Conservation (phyloP, 2,113 vertebrate genomes). For the Acrocephalus kingi region DNA sequence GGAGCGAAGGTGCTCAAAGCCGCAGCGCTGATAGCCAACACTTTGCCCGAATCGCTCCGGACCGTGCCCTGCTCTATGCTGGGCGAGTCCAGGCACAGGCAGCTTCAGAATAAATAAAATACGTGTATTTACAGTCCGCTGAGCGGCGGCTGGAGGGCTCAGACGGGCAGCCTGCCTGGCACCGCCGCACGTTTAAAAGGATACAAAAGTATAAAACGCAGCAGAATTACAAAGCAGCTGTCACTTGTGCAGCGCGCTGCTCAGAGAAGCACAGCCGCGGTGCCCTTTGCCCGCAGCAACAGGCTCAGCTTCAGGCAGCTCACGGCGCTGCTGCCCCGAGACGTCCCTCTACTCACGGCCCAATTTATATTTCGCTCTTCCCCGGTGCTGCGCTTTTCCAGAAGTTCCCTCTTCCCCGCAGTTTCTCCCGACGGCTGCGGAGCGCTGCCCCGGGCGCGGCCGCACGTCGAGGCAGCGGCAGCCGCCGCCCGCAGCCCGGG, state of each 20-base stretch:
- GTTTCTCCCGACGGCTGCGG: background rate
- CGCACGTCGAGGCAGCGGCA: background rate
- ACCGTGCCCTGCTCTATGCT: background rate
- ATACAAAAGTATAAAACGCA: background rate
- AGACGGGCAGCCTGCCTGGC: background rate
- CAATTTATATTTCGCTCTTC: background rate
- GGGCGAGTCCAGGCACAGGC: rapidly evolving
- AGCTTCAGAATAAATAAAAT: background rate
- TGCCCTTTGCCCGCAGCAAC: background rate
- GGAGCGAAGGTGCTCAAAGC: background rate
- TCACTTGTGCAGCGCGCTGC: background rate
- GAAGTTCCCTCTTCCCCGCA: background rate
- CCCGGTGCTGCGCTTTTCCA: background rate
- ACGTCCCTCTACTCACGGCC: background rate
- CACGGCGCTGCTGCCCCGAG: background rate
- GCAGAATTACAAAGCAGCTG: background rate
- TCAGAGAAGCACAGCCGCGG: background rate
- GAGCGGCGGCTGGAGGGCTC: background rate
- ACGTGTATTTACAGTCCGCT: rapidly evolving
- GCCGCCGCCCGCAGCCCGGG: background rate
- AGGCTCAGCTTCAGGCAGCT: background rate
- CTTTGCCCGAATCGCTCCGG: background rate
- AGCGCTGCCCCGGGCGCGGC: background rate
- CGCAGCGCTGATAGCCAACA: rapidly evolving
- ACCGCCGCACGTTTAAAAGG: background rate